phyloP scores from a whole-genome alignment of 2,888 invertebrate genomes.

The Ariolimax columbianus region DNA sequence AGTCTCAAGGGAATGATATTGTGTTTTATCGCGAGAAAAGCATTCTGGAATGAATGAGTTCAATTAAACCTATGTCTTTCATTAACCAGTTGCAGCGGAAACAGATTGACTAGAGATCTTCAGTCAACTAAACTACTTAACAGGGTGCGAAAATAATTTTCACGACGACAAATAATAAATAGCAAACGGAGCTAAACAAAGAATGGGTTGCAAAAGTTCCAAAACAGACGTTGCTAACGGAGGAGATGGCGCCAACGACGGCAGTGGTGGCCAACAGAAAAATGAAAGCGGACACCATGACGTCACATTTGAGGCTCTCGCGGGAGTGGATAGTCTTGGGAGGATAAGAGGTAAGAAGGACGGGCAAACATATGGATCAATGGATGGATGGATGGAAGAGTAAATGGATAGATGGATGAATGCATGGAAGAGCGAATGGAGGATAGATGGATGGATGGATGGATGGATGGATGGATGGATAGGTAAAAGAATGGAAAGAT shows the following conservation, averaged over 20 bases:
- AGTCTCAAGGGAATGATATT: too few relatives aligned
- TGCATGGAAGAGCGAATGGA: too few relatives aligned
- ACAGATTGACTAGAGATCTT: too few relatives aligned
- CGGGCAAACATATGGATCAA: not conserved
- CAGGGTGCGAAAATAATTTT: too few relatives aligned
- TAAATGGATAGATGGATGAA: not conserved
- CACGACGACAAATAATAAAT: too few relatives aligned
- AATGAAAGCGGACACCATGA: not conserved
- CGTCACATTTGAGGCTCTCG: not conserved
- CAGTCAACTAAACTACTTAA: too few relatives aligned
- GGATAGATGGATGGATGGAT: not conserved
- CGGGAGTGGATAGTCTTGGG: not conserved
- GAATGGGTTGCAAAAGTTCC: constrained; percentile 25
- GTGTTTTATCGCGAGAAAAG: too few relatives aligned
- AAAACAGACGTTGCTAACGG: not conserved
- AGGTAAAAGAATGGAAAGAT: not conserved
- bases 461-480: not conserved
- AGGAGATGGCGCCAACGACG: not conserved
- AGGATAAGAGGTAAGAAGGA: not conserved
- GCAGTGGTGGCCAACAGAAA: constrained; percentile 5
- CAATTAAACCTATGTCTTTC: too few relatives aligned
- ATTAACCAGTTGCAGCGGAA: too few relatives aligned
- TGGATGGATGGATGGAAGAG: not conserved
- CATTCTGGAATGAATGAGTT: too few relatives aligned
- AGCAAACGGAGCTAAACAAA: not conserved